Conservation (phyloP, 2,888 invertebrate genomes). For the Himalopsyche anomala region DNA sequence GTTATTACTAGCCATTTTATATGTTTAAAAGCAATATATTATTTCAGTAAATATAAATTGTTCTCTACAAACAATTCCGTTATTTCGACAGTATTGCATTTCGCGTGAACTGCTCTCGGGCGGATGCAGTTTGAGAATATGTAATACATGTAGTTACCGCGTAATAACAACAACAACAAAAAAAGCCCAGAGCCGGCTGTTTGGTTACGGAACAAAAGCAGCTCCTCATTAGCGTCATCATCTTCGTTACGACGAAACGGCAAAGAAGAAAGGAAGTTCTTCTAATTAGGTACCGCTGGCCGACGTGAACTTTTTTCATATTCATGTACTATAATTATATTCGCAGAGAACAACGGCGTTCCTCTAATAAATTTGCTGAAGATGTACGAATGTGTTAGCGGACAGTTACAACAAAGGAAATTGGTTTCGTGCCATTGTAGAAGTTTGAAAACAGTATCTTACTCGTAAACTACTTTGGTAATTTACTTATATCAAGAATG, state of each 20-base stretch:
- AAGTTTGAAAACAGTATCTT: too few species aligned
- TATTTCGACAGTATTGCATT: not conserved
- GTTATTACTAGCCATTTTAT: too few species aligned
- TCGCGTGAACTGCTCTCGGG: not conserved
- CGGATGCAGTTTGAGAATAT: not conserved
- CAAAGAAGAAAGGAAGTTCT: not conserved
- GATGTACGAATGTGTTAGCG: not conserved
- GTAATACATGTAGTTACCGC: not conserved
- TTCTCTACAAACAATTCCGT: not conserved
- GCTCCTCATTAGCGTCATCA: not conserved
- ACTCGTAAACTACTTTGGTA: too few species aligned
- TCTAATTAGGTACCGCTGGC: not conserved
- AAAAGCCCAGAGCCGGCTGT: not conserved
- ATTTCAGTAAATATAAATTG: too few species aligned
- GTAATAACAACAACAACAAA: not conserved
- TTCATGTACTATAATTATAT: not conserved
- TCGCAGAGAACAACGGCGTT: not conserved
- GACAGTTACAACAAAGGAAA: not conserved
- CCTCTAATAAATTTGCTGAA: not conserved
- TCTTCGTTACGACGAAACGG: not conserved
- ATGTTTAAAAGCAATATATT: too few species aligned
- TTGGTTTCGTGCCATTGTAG: too few species aligned
- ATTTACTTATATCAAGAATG: too few species aligned
- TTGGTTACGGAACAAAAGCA: not conserved
- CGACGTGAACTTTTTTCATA: conserved; percentile 9